Conservation (phyloP, 2,113 vertebrate species). For the Nycticebus coucang region DNA sequence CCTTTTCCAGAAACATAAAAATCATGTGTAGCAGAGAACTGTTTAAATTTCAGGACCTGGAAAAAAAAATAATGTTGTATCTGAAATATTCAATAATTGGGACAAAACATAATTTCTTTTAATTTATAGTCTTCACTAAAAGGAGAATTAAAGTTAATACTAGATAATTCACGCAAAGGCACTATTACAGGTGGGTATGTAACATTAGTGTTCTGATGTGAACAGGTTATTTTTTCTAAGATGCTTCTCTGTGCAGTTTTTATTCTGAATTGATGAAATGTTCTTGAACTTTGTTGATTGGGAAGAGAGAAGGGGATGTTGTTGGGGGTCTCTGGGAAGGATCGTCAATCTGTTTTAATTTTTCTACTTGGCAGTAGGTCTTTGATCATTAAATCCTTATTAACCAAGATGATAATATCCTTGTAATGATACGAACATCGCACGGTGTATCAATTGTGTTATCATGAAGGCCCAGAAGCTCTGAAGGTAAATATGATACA, state of each 20-base stretch:
- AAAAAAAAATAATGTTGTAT: not conserved
- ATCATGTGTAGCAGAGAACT: not conserved
- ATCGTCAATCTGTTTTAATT: conserved; percentile 71
- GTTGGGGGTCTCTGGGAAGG: not conserved
- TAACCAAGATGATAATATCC: conserved; percentile 44
- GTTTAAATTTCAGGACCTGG: not conserved
- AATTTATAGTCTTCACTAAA: conserved; percentile 21
- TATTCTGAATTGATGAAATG: not conserved
- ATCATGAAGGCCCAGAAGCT: not conserved
- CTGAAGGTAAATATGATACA: not conserved
- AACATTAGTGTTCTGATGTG: not conserved
- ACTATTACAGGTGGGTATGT: not conserved
- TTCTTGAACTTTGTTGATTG: not conserved
- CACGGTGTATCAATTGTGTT: not conserved
- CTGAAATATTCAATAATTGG: not conserved
- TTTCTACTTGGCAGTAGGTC: conserved; percentile 61
- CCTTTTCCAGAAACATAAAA: not conserved
- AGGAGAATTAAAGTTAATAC: not conserved
- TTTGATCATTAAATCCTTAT: conserved; percentile 71
- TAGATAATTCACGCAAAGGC: not conserved
- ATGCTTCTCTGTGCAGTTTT: not conserved
- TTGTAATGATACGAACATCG: not conserved
- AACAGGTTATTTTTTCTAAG: not conserved
- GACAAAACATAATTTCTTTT: not conserved
- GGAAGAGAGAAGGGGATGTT: not conserved